These are phyloP conservation scores for Bufo gargarizans DNA, from an alignment of 2,113 vertebrate species.

Conservation along the genomic window DNA sequence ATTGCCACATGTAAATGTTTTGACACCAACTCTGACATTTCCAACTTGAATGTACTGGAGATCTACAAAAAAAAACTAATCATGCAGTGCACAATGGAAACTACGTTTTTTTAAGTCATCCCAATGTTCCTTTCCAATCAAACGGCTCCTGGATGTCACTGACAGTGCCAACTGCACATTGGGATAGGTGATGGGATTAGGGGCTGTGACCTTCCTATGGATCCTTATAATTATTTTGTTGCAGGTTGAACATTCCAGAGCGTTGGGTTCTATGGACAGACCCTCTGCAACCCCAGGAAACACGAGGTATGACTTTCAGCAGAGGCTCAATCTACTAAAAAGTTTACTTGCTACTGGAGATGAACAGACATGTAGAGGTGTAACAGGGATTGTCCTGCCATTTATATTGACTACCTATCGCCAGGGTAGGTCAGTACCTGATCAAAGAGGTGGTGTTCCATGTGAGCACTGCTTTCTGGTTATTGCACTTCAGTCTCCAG, in stretches of 20 bases:
- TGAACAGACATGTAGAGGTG: too few relatives aligned
- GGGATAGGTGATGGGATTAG: background rate
- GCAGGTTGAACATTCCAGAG: slow-evolving; percentile 66
- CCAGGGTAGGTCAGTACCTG: too few relatives aligned
- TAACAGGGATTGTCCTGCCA: too few relatives aligned
- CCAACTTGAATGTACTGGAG: slow-evolving; percentile 79
- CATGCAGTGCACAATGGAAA: slow-evolving; percentile 77
- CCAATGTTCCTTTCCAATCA: slow-evolving; percentile 60
- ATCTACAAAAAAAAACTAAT: slow-evolving; percentile 75
- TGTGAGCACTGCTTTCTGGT: too few relatives aligned
- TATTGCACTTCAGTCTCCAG: too few relatives aligned
- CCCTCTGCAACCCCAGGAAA: background rate
- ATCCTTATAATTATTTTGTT: slow-evolving; percentile 57
- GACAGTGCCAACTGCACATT: background rate
- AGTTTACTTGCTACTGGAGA: too few relatives aligned
- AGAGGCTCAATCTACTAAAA: too few relatives aligned
- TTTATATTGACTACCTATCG: too few relatives aligned
- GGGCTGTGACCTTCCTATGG: background rate
- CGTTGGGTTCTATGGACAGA: background rate
- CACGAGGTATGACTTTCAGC: background rate
- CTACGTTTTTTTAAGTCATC: slow-evolving; percentile 78
- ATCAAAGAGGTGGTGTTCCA: too few relatives aligned
- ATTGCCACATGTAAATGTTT: slow-evolving; percentile 68
- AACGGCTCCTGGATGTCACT: slow-evolving; percentile 34
- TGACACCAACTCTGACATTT: slow-evolving; percentile 73